phyloP scores from a whole-genome alignment of 2,888 invertebrate species.

The Rhagium mordax region DNA sequence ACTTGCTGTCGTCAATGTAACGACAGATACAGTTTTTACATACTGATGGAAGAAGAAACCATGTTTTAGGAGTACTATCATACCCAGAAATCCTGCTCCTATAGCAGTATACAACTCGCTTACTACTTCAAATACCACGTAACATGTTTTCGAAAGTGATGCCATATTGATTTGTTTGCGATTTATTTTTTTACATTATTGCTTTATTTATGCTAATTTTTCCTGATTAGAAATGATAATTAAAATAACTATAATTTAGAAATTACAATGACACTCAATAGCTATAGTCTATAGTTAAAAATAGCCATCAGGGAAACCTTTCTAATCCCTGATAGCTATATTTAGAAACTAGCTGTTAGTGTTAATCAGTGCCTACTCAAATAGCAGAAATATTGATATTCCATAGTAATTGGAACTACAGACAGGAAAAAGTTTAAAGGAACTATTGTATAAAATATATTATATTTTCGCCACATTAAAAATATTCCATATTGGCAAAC shows the following conservation, averaged over 20 bases:
- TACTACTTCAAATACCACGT: conserved; percentile 61
- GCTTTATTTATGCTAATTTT: not conserved
- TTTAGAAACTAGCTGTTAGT: too few species aligned
- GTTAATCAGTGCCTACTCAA: too few species aligned
- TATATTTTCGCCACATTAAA: too few species aligned
- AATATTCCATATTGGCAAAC: too few species aligned
- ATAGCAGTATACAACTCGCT: conserved; percentile 66
- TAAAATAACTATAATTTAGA: conserved; percentile 9
- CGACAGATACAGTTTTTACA: conserved; percentile 59
- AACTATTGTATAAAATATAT: too few species aligned
- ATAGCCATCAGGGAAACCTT: too few species aligned
- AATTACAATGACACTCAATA: conserved; percentile 19
- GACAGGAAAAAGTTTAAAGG: too few species aligned
- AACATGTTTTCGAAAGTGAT: conserved; percentile 48
- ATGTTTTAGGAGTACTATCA: conserved; percentile 61
- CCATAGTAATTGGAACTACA: too few species aligned
- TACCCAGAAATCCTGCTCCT: conserved; percentile 65
- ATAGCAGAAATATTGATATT: too few species aligned
- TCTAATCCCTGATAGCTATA: too few species aligned
- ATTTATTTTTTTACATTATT: not conserved
- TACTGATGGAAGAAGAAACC: conserved; percentile 61
- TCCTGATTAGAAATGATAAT: not conserved
- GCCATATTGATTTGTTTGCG: conserved; percentile 42
- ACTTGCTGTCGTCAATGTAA: conserved; percentile 59
- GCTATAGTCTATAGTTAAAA: too few species aligned